Evolutionary conservation across 2,797 vertebrate species (phyloP).

Genomic region (Lepus oiostolus): DNA sequence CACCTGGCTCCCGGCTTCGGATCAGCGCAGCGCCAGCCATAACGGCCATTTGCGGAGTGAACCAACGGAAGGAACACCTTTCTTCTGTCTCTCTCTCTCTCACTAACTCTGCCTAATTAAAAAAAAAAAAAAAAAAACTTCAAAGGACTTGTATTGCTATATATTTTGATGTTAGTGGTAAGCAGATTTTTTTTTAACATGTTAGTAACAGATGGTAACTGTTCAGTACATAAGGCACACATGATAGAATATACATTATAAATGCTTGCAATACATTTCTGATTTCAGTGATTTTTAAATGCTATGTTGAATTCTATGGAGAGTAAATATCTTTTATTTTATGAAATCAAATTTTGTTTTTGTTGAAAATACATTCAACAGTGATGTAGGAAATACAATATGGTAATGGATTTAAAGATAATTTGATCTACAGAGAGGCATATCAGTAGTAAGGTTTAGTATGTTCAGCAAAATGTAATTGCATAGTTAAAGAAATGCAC

Average conservation of each 20-base stretch:
- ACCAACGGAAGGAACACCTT: too few species aligned
- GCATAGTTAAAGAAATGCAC: slow-evolving; percentile 79
- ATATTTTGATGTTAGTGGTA: neutral
- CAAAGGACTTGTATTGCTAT: neutral
- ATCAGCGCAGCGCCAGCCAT: too few species aligned
- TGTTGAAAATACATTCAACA: slow-evolving; percentile 43
- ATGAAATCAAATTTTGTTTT: neutral
- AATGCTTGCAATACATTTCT: slow-evolving; percentile 26
- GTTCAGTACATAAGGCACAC: neutral
- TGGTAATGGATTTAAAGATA: neutral
- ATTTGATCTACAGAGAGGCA: neutral
- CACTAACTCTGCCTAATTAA: too few species aligned
- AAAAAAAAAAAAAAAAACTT: neutral
- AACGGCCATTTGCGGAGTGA: too few species aligned
- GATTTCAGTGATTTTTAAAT: neutral
- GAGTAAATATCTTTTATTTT: slow-evolving; percentile 48
- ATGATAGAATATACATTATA: neutral
- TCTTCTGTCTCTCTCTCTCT: too few species aligned
- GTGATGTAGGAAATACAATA: neutral
- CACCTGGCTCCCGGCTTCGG: too few species aligned
- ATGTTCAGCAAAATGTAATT: slow-evolving; percentile 80
- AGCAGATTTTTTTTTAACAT: slow-evolving; percentile 54
- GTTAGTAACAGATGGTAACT: neutral
- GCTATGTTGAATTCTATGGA: slow-evolving; percentile 13
- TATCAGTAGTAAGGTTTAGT: slow-evolving; percentile 66